Evolutionary conservation across 1,140 invertebrate species (phyloP).

Genomic region (Diorhabda carinulata): DNA sequence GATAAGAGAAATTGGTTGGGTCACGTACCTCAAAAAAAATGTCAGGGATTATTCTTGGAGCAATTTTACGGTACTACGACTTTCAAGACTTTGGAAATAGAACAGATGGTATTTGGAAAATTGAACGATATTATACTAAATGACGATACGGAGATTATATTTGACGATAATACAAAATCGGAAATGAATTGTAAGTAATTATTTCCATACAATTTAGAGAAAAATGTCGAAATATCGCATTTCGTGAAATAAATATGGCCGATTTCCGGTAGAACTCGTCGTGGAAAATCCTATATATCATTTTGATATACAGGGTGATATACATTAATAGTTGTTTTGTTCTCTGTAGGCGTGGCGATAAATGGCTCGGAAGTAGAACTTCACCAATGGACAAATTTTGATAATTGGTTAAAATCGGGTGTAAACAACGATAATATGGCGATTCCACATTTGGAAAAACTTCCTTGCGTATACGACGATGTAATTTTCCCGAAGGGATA

Average conservation of each 20-base stretch:
- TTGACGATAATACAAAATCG: neutral
- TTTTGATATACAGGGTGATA: too few relatives aligned
- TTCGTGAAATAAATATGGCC: too few relatives aligned
- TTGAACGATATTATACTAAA: neutral
- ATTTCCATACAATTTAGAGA: neutral
- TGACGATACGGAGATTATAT: neutral
- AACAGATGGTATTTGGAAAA: neutral
- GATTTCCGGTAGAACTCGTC: too few relatives aligned
- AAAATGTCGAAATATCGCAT: too few relatives aligned
- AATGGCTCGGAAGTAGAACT: neutral
- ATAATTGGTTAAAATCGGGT: neutral
- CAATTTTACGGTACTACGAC: neutral
- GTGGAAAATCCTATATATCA: too few relatives aligned
- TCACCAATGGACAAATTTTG: neutral
- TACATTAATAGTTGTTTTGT: neutral
- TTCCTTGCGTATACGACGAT: neutral
- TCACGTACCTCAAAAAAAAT: neutral
- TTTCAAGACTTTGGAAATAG: neutral
- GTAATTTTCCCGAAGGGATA: neutral
- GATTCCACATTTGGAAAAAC: neutral
- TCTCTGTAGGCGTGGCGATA: neutral
- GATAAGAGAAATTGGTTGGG: neutral
- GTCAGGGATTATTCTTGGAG: neutral
- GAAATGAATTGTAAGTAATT: neutral
- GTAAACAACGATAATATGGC: neutral